Base-by-base conservation (phyloP, 2,888 invertebrate species). In the Scaptomyza polygonia region DNA sequence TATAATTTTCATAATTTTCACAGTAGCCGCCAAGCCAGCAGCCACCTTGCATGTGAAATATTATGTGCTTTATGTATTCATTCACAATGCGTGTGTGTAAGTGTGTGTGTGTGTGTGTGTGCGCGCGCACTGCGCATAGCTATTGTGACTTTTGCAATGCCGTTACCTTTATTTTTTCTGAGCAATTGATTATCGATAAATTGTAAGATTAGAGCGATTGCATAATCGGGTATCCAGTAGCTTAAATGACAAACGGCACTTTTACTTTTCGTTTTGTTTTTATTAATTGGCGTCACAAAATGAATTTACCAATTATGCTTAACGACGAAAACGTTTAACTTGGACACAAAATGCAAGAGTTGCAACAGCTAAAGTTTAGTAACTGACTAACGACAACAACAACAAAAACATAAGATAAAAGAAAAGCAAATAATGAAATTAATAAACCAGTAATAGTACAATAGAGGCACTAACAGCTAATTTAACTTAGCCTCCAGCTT, bases 261-360 rank as follows among this genome's bases (percentile, higher is more conserved):
- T 81, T 85, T 81, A 2, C n/a, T 34, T 12, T 81, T 81, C 71
- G 73, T 84, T 84, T 86, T 83, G 83, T 58, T 77, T 66, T 71
- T 62, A 77, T 84, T 77, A 84, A 75, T 80, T 84, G 81, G 53
- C 59, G 59, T 64, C 44, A 57, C 53, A 47, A 66, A 70, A 63
- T 16, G 18, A 18, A 21, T 48, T 71, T 72, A 66, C 64, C 68
- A 69, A 70, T 72, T 72, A 77, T 72, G 86, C 67, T 80, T 66
- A 77, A 69, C 30, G 66, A 72, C 77, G n/a, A 63, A 79, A 72
- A 54, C 61, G 51, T 66, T 78, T 68, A 52, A 51, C 32, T 45
- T 14, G 12, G 45, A 44, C 42, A 51, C 59, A 59, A 54, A 64
- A 61, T 45, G 29, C 30, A 32, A 55, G 14, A 48, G 36, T 32